phyloP scores from a whole-genome alignment of 2,797 vertebrate genomes.

The Eulemur rubriventer region DNA sequence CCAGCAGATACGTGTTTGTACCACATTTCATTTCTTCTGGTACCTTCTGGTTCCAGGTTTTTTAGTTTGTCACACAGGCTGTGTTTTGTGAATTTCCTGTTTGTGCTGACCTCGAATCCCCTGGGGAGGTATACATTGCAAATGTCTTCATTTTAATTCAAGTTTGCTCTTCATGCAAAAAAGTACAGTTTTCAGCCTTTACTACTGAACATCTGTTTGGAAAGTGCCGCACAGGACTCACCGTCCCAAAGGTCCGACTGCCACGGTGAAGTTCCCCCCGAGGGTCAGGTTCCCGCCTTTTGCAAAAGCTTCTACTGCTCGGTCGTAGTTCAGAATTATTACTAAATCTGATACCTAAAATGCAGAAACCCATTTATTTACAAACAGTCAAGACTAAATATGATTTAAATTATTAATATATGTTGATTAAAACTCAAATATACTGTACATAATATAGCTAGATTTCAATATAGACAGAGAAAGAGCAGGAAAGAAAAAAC shows the following conservation, averaged over 20 bases:
- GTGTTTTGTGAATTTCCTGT: not conserved
- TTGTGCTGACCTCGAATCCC: not conserved
- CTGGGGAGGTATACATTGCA: not conserved
- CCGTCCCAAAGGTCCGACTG: constrained; percentile 96
- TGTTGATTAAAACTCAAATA: not conserved
- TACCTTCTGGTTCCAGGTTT: not conserved
- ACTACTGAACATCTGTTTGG: not conserved
- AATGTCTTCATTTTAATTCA: not conserved
- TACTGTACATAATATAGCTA: fast-evolving
- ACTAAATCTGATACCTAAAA: constrained; percentile 96
- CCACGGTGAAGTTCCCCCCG: constrained; percentile 96
- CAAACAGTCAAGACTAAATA: not conserved
- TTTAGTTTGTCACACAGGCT: not conserved
- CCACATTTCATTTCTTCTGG: not conserved
- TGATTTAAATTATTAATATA: not conserved
- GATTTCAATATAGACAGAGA: not conserved
- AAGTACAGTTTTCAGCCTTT: not conserved
- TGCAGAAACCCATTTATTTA: not conserved
- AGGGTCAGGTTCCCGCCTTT: constrained; percentile 98
- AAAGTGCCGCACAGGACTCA: constrained; percentile 69
- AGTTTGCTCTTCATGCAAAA: not conserved
- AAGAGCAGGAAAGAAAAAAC: not conserved
- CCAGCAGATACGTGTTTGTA: not conserved
- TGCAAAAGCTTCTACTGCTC: constrained; percentile 96
- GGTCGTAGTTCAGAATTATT: constrained; percentile 95